Evolutionary conservation across 2,797 vertebrate species (phyloP).

Genomic region (Typhlichthys eigenmanni): DNA sequence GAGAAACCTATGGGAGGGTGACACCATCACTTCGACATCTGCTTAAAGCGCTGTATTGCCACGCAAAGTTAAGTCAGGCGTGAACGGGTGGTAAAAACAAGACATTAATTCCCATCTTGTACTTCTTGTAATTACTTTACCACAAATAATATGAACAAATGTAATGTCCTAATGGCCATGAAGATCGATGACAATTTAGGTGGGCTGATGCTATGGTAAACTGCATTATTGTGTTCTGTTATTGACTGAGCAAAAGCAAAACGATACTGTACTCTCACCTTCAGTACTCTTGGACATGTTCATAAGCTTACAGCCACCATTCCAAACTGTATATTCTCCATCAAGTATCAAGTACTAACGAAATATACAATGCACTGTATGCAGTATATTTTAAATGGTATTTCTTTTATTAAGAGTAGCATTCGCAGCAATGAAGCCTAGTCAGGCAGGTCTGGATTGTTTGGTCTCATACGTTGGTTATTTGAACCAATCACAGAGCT

Average conservation of each 20-base stretch:
- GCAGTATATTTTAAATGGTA: too few species aligned
- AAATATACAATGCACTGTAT: too few species aligned
- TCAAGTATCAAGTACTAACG: too few species aligned
- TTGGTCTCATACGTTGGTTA: too few species aligned
- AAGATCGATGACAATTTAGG: not conserved
- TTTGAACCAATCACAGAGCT: too few species aligned
- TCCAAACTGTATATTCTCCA: too few species aligned
- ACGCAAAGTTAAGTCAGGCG: not conserved
- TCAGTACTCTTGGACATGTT: not conserved
- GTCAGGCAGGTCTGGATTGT: too few species aligned
- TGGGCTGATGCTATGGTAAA: not conserved
- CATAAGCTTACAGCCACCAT: too few species aligned
- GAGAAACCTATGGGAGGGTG: slow-evolving; percentile 22
- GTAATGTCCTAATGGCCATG: not conserved
- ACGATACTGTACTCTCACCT: not conserved
- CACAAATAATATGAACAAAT: not conserved
- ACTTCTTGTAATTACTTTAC: not conserved
- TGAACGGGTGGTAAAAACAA: not conserved
- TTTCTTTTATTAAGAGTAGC: too few species aligned
- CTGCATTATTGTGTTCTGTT: not conserved
- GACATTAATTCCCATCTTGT: not conserved
- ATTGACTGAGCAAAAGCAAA: slow-evolving; percentile 19
- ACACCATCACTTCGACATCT: slow-evolving; percentile 28
- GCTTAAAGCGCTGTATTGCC: slow-evolving; percentile 23
- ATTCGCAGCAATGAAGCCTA: too few species aligned